phyloP scores from a whole-genome alignment of 2,797 vertebrate genomes.

The Schizopygopsis malacanthus region DNA sequence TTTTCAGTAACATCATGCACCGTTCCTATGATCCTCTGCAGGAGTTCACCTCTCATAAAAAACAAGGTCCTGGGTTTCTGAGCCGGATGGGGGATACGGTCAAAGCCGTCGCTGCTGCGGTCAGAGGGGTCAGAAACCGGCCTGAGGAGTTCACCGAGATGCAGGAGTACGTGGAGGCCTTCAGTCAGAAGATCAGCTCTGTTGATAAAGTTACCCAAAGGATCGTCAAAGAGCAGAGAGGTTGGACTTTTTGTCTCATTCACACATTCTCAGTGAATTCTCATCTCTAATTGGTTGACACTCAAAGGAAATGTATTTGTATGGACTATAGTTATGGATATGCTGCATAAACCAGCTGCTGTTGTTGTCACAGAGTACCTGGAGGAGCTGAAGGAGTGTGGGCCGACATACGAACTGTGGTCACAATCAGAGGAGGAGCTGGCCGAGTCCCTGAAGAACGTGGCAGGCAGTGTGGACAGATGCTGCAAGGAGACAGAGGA shows the following conservation, averaged over 20 bases:
- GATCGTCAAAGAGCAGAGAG: conserved; percentile 91
- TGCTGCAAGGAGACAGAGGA: conserved; percentile 85
- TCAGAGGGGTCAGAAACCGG: conserved; percentile 86
- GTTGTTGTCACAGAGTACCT: conserved; percentile 82
- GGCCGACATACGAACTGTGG: conserved; percentile 87
- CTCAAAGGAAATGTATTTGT: neutral
- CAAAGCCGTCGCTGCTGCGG: conserved; percentile 86
- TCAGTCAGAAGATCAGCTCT: conserved; percentile 87
- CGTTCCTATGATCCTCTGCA: conserved; percentile 61
- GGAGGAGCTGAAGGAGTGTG: conserved; percentile 88
- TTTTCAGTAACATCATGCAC: neutral
- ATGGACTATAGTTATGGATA: too few relatives aligned
- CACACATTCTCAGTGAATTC: neutral
- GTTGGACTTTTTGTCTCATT: conserved; percentile 67
- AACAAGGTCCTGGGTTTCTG: conserved; percentile 89
- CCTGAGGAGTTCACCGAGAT: conserved; percentile 87
- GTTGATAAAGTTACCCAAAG: conserved; percentile 93
- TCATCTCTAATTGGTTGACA: neutral
- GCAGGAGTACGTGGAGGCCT: conserved; percentile 87
- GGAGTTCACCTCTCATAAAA: conserved; percentile 89
- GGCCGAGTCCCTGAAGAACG: conserved; percentile 79
- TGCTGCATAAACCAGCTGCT: neutral
- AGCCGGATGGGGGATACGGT: conserved; percentile 92
- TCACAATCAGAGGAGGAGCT: conserved; percentile 85
- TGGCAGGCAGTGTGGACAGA: conserved; percentile 84